These are phyloP conservation scores for Notospermus geniculatus DNA, from an alignment of 1,140 invertebrate genomes.

Conservation along the genomic window DNA sequence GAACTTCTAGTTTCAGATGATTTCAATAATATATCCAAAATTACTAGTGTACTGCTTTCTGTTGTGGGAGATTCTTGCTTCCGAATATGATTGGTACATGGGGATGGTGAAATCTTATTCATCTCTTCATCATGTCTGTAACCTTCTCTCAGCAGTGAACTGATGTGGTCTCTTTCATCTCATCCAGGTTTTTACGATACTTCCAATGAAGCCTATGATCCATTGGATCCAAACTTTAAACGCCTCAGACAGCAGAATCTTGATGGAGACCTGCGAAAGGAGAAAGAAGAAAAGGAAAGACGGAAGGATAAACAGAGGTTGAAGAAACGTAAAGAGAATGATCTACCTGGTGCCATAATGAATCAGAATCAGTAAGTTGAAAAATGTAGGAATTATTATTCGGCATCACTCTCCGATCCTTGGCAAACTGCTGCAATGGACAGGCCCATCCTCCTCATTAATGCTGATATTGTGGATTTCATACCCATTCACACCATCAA, in stretches of 20 bases:
- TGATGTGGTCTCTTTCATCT: constrained; percentile 11
- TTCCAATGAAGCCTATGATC: constrained; percentile 81
- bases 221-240: constrained; percentile 84
- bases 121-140: neutral
- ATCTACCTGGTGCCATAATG: constrained; percentile 87
- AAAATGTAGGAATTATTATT: neutral
- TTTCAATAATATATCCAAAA: too few species aligned
- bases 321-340: constrained; percentile 94
- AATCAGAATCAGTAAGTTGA: constrained; percentile 48
- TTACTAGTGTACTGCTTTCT: too few species aligned
- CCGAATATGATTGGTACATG: neutral
- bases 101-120: neutral
- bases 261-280: constrained; percentile 86
- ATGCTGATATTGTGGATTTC: constrained; percentile 1
- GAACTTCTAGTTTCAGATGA: too few species aligned
- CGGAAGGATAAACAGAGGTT: constrained; percentile 66
- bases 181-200: constrained; percentile 86
- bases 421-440: too few species aligned
- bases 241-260: constrained; percentile 86
- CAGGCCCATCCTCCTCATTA: neutral
- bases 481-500: neutral
- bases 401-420: too few species aligned
- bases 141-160: neutral
- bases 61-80: too few species aligned
- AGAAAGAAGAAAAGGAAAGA: constrained; percentile 75